These are phyloP conservation scores for Eulithis testata DNA, from an alignment of 2,888 invertebrate genomes.

Conservation along the genomic window DNA sequence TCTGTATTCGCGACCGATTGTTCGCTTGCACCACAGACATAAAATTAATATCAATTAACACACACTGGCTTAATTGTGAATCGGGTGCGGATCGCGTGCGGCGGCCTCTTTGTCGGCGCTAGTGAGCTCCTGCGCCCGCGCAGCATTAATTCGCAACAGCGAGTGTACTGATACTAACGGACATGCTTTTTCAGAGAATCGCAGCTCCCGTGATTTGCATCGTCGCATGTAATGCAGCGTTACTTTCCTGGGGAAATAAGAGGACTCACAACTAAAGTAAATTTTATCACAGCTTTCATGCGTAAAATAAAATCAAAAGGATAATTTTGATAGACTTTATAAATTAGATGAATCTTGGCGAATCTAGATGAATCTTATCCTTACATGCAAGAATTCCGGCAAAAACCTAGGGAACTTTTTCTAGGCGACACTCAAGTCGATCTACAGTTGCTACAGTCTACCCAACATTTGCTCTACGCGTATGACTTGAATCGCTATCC, in stretches of 20 bases:
- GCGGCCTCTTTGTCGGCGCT: slow-evolving; percentile 80
- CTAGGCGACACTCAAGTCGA: too few relatives aligned
- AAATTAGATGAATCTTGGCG: too few relatives aligned
- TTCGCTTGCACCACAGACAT: slow-evolving; percentile 69
- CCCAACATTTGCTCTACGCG: too few relatives aligned
- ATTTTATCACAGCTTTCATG: too few relatives aligned
- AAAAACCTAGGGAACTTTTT: too few relatives aligned
- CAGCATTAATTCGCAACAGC: slow-evolving; percentile 68
- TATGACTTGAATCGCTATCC: too few relatives aligned
- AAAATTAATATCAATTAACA: slow-evolving; percentile 84
- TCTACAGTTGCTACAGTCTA: too few relatives aligned
- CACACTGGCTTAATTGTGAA: slow-evolving; percentile 83
- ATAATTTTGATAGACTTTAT: too few relatives aligned
- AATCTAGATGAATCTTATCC: too few relatives aligned
- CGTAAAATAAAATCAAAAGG: too few relatives aligned
- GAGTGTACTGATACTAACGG: slow-evolving; percentile 37
- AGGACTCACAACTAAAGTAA: too few relatives aligned
- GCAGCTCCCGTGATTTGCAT: slow-evolving; percentile 26
- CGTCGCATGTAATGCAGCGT: slow-evolving; percentile 6
- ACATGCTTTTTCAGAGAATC: slow-evolving; percentile 37
- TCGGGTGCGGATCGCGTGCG: slow-evolving; percentile 81
- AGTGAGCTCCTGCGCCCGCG: slow-evolving; percentile 60
- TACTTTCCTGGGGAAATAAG: slow-evolving; percentile 16
- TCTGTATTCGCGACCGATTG: slow-evolving; percentile 42
- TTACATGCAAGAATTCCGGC: too few relatives aligned